Conservation (phyloP, 23 tunicate genomes). For the Oikopleura albicans region DNA sequence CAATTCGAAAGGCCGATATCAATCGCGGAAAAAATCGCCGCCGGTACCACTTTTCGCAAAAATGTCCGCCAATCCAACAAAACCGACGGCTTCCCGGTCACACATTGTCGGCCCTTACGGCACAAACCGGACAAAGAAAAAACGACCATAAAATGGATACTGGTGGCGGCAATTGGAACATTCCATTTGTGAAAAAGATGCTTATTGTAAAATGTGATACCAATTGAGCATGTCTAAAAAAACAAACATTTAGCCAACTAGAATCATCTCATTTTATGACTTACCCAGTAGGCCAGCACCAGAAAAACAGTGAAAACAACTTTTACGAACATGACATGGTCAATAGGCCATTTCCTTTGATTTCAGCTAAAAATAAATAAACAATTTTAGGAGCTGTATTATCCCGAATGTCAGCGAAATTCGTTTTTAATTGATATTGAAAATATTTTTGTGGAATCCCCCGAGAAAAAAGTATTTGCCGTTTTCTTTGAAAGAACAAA, state of each 20-base stretch:
- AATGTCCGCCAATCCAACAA: not conserved
- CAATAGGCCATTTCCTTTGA: too few relatives aligned
- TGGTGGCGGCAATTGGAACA: not conserved
- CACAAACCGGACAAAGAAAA: not conserved
- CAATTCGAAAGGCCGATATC: not conserved
- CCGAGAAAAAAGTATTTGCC: too few relatives aligned
- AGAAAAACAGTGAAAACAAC: not conserved
- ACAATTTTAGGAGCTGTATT: too few relatives aligned
- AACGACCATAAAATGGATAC: not conserved
- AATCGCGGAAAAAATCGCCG: not conserved
- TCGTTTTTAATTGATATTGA: too few relatives aligned
- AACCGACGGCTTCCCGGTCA: not conserved
- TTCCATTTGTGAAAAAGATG: not conserved
- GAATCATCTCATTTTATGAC: too few relatives aligned
- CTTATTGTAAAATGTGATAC: not conserved
- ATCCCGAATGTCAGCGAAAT: too few relatives aligned
- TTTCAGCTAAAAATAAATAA: too few relatives aligned
- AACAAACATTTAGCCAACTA: too few relatives aligned
- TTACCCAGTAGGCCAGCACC: constrained; percentile 2
- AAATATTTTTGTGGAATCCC: too few relatives aligned
- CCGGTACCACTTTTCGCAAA: not conserved
- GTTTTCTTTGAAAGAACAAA: too few relatives aligned
- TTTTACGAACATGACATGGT: too few relatives aligned
- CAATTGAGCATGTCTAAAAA: not conserved
- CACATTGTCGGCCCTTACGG: not conserved